Evolutionary conservation across 2,888 invertebrate species (phyloP), one percentile per base, ranked within the genome.

Genomic region (Cosmia pyralina): DNA sequence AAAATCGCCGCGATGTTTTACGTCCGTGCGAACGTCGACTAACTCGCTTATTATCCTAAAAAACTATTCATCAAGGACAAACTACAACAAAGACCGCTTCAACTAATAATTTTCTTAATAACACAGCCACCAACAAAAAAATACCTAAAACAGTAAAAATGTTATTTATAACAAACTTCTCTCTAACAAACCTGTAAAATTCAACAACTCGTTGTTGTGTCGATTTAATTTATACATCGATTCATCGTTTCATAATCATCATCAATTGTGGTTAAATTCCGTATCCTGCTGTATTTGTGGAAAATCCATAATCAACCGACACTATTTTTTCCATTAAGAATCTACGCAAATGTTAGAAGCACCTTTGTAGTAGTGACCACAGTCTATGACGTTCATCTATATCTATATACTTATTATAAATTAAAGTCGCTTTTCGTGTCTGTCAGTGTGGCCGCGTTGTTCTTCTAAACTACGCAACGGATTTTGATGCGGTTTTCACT

Each of bases 181-280:
- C 15, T 52, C 11, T 17, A n/a, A 68, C 4, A 22, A 50, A 15
- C 22, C 17, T 22, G 15, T 22, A 53, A 44, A 67, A 44, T 2
- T 58, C 44, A 58, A 74, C 28, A 53, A 53, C 38, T 41, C 13
- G 4, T 38, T 19, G n/a, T 53, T 59, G 4, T 41, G 46, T 41
- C 15, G 11, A 77, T 53, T 44, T 34, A 77, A 75, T 69, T 11
- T 60, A 75, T 53, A 48, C 22, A 59, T 46, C 5, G 11, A 65
- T 28, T 46, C 13, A 68, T 41, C 48, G 28, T 53, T 59, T 52
- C 38, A 38, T 41, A 65, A n/a, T 38, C 10, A 3, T 44, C 22
- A 46, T 38, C 19, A 67, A 55, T 46, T 55, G 53, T 22, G 64
- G 69, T 52, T 46, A 64, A 22, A 68, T 69, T 78, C 69, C 81